Conservation (phyloP, 2,888 invertebrate genomes). For the Thereva nobilitata region DNA sequence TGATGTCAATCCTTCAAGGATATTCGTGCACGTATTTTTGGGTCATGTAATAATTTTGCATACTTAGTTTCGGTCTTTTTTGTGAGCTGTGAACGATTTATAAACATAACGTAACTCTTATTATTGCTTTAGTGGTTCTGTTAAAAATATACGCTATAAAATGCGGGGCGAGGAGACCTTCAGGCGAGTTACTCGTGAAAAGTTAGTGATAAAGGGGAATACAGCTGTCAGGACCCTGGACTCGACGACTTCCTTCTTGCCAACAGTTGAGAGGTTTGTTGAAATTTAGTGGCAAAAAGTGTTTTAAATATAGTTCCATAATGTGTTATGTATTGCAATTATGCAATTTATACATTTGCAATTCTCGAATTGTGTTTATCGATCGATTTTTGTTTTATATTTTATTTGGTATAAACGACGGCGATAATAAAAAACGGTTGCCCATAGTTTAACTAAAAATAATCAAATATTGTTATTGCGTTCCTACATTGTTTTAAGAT, state of each 20-base stretch:
- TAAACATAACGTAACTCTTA: no score
- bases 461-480: no score
- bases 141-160: constrained; percentile 22
- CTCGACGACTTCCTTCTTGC: constrained; percentile 57
- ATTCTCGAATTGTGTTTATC: no score
- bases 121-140: neutral
- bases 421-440: neutral
- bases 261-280: constrained; percentile 51
- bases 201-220: constrained; percentile 56
- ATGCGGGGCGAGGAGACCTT: constrained; percentile 57
- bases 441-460: neutral
- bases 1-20: no score
- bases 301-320: neutral
- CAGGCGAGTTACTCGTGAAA: constrained; percentile 57
- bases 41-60: constrained; percentile 4
- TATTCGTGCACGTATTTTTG: neutral
- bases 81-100: neutral
- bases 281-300: constrained; percentile 15
- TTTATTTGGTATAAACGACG: neutral
- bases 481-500: no score
- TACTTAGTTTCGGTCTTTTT: neutral
- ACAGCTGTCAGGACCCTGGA: constrained; percentile 58
- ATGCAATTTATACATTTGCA: no score
- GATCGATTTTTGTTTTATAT: constrained; percentile 7
- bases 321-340: neutral